These are phyloP conservation scores for Listronotus bonariensis DNA, from an alignment of 1,140 invertebrate genomes.

Conservation along the genomic window DNA sequence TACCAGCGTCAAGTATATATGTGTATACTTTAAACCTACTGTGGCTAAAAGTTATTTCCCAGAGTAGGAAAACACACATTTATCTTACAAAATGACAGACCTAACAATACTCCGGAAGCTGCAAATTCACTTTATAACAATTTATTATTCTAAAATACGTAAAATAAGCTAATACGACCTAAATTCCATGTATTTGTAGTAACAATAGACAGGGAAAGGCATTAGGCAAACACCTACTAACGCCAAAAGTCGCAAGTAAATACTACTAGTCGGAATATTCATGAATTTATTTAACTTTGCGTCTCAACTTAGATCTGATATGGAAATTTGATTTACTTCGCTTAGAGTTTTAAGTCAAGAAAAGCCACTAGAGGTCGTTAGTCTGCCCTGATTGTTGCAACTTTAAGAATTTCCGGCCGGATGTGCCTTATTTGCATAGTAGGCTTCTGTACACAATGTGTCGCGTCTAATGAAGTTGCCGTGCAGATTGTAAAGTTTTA, in stretches of 20 bases:
- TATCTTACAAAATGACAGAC: slow-evolving; percentile 11
- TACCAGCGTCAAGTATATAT: background rate
- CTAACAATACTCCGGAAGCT: slow-evolving; percentile 4
- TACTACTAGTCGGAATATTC: slow-evolving; percentile 25
- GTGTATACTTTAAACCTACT: background rate
- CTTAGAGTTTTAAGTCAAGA: slow-evolving; percentile 14
- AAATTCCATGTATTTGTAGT: slow-evolving; percentile 2
- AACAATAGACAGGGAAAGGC: background rate
- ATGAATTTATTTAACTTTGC: slow-evolving; percentile 28
- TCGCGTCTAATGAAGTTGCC: slow-evolving; percentile 31
- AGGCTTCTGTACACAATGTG: slow-evolving; percentile 35
- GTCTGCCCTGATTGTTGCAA: slow-evolving; percentile 28
- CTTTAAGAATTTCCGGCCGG: slow-evolving; percentile 27
- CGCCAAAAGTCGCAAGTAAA: slow-evolving; percentile 9
- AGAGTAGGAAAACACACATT: slow-evolving; percentile 4
- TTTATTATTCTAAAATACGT: slow-evolving; percentile 6
- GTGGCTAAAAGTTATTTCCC: slow-evolving; percentile 5
- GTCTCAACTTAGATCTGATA: slow-evolving; percentile 30
- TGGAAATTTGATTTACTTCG: slow-evolving; percentile 32
- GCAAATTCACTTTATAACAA: slow-evolving; percentile 10
- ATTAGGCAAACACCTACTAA: slow-evolving; percentile 9
- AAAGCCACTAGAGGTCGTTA: slow-evolving; percentile 27
- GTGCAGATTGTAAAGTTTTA: slow-evolving; percentile 32
- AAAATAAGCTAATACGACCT: background rate
- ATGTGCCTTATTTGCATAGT: slow-evolving; percentile 32